Base-by-base conservation (phyloP, 2,113 vertebrate genomes). In the Promerops cafer region DNA sequence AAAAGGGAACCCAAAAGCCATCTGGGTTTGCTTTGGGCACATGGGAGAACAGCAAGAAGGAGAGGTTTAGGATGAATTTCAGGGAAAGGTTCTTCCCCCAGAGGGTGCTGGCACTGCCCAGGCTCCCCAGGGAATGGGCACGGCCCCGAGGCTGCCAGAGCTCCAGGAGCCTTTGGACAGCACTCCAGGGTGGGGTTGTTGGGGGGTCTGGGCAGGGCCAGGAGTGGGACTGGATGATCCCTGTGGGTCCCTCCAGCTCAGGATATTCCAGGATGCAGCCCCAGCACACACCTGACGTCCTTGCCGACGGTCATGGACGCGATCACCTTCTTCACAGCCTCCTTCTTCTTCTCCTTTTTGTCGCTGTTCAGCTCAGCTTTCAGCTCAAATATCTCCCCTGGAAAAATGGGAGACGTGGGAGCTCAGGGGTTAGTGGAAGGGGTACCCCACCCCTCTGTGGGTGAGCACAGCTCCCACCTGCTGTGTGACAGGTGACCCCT, bases 261-360 rank as follows among this genome's bases (percentile, higher is more conserved):
- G 70, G 70, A n/a, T 1, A 27, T 6, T 10, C 53, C 61, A 8
- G 0, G 16, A 11, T 8, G 28, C 53, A 35, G 26, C 39, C 19
- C 40, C 7, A 1, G 10, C 47, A 31, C 83, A 2, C 93, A 99
- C 99, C 99, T 99, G 97, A 99, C 99, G 16, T 99, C 99, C 93
- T 99, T 99, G 91, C 99, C 99, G 2, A 99, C 99, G 0, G 99
- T 99, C 99, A 99, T 99, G 16, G 99, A 99, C 0, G 99, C 99
- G 3, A 99, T 99, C 97, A 99, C 99, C 97, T 99, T 99, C 98
- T 99, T 99, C 94, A 99, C 99, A 0, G 99, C 99, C 96, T 99
- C 99, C 93, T 99, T 99, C 97, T 99, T 99, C 98, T 99, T 99
- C 97, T 99, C 99, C 93, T 99, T 99, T 97, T 99, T 99, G 97